Conservation (phyloP, 2,113 vertebrate genomes). For the Lagopus muta region DNA sequence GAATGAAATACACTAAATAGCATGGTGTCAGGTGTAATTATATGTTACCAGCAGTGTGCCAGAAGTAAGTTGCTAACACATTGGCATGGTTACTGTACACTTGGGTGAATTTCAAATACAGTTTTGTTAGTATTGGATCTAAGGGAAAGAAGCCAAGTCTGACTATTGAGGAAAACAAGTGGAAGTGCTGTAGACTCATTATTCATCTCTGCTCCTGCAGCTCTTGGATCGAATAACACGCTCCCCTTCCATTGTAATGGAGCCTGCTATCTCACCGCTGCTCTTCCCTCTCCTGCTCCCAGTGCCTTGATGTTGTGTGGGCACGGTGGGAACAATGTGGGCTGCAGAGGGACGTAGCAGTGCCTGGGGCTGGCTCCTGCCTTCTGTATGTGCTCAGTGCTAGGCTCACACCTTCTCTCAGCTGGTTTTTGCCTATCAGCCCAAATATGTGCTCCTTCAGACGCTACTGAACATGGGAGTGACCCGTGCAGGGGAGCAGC, state of each 20-base stretch:
- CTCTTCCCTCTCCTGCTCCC: not conserved
- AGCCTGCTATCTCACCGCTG: conserved; percentile 32
- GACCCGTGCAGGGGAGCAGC: too few species aligned
- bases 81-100: conserved; percentile 73
- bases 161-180: conserved; percentile 64
- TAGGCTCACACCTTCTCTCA: too few species aligned
- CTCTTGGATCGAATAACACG: conserved; percentile 42
- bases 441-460: too few species aligned
- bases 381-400: too few species aligned
- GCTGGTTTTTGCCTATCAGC: too few species aligned
- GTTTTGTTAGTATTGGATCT: conserved; percentile 65
- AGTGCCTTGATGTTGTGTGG: rapidly evolving
- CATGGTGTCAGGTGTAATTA: conserved; percentile 79
- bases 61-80: conserved; percentile 68
- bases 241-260: not conserved
- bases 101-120: conserved; percentile 72
- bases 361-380: too few species aligned
- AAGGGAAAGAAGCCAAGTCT: conserved; percentile 76
- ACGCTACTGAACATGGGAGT: too few species aligned
- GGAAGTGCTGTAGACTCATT: conserved; percentile 42
- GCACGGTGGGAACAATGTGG: not conserved
- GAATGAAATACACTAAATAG: conserved; percentile 74
- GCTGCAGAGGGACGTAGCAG: too few species aligned
- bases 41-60: conserved; percentile 68
- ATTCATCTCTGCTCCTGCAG: conserved; percentile 44